Conservation (phyloP, 2,797 vertebrate genomes). For the Poeciliopsis infans region DNA sequence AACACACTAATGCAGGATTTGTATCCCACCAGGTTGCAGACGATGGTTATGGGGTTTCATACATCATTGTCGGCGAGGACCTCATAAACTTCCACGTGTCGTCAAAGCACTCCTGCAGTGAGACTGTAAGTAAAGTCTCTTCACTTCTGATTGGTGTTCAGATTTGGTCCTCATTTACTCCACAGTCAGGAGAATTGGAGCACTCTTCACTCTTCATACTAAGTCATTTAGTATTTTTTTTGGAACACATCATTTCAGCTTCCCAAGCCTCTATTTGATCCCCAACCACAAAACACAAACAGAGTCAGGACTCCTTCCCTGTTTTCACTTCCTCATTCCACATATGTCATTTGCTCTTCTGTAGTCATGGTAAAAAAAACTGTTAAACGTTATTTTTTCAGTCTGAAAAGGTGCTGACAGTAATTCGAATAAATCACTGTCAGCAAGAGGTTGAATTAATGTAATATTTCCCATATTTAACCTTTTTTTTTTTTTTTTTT, state of each 20-base stretch:
- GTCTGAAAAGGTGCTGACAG: too few relatives aligned
- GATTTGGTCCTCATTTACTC: not conserved
- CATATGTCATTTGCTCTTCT: too few relatives aligned
- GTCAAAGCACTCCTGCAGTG: conserved; percentile 83
- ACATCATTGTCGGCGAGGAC: conserved; percentile 88
- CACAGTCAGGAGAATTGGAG: not conserved
- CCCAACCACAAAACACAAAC: not conserved
- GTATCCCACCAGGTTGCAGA: conserved; percentile 81
- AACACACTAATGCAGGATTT: not conserved
- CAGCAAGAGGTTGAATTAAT: too few relatives aligned
- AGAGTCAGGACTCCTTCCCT: not conserved
- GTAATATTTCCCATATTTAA: too few relatives aligned
- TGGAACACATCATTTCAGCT: not conserved
- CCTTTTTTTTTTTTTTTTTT: too few relatives aligned
- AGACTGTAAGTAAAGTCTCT: conserved; percentile 79
- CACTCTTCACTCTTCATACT: not conserved
- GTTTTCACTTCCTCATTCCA: not conserved
- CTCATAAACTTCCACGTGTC: conserved; percentile 91
- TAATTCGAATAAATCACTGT: too few relatives aligned
- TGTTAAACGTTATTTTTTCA: too few relatives aligned
- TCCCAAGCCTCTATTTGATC: not conserved
- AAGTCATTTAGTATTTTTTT: too few relatives aligned
- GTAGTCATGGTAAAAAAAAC: too few relatives aligned
- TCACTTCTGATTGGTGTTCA: not conserved
- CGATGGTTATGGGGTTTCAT: conserved; percentile 91